Base-by-base conservation (phyloP, 2,888 invertebrate species). In the Ptilodon capucinus region DNA sequence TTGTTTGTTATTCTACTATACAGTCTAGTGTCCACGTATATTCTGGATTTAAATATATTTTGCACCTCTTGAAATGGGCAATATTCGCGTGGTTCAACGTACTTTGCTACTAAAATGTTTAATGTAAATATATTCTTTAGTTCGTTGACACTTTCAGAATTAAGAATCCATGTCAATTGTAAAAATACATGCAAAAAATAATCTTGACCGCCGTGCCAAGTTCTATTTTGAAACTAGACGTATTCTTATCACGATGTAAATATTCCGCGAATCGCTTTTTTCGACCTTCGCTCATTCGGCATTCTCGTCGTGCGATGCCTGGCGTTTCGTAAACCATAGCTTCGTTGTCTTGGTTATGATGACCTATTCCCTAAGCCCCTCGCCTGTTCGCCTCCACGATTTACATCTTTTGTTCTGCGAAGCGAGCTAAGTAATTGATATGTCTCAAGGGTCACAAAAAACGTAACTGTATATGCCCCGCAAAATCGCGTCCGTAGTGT, bases 381-480 rank as follows among this genome's bases (percentile, higher is more conserved):
- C 19, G 25, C 30, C 18, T 14, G 52, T 51, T 44, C 19, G 38
- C 38, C 17, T 42, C 40, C 40, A 44, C 23, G 44, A 34, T 21
- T 6, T 32, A 30, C 47, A 38, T 43, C 49, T 58, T 61, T 52
- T 59, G 46, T 57, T 40, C 46, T 36, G 5, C 25, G 6, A 25
- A 5, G 9, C 17, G 21, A 42, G 39, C 36, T 45, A 45, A 53
- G 51, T 57, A 66, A 64, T 60, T 60, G 66, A 56, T 62, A 56
- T 49, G 44, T 59, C 51, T 56, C 46, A 11, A 39, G 41, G 42
- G 48, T 45, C 45, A 49, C 60, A 62, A 62, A 65, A 64, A 63
- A 48, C 42, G 39, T 54, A 47, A 43, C 41, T 44, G 50, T 51
- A 44, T 36, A 53, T 56, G 47, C n/a, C 54, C 57, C 57, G 58